Conservation (phyloP, 2,888 invertebrate genomes). For the Ferdinandea cuprea region DNA sequence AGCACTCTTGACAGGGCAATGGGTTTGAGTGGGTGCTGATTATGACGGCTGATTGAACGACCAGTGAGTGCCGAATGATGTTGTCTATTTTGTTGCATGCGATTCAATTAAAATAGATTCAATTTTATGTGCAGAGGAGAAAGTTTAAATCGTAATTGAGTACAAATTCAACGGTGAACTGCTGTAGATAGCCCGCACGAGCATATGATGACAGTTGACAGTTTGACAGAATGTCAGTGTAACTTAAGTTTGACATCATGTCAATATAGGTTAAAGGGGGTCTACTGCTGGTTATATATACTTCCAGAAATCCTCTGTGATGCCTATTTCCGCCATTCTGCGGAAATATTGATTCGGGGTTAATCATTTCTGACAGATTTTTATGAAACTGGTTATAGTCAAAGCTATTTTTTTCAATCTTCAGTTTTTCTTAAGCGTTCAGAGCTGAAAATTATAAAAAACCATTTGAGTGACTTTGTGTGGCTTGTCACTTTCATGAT, state of each 20-base stretch:
- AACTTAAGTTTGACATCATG: neutral
- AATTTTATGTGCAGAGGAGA: neutral
- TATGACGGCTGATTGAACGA: constrained; percentile 45
- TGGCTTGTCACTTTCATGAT: too few relatives aligned
- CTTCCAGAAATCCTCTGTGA: too few relatives aligned
- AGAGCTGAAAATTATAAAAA: too few relatives aligned
- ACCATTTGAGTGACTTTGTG: too few relatives aligned
- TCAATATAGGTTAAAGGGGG: too few relatives aligned
- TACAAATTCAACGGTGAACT: neutral
- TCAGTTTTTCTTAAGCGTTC: too few relatives aligned
- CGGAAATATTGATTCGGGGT: too few relatives aligned
- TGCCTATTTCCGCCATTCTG: too few relatives aligned
- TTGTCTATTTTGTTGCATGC: constrained; percentile 33
- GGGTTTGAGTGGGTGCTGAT: constrained; percentile 2
- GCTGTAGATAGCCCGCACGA: neutral
- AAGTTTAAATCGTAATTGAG: neutral
- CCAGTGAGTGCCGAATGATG: constrained; percentile 37
- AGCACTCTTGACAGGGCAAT: neutral
- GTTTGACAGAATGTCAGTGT: constrained; percentile 10
- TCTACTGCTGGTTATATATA: too few relatives aligned
- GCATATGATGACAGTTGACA: constrained; percentile 13
- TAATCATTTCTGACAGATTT: too few relatives aligned
- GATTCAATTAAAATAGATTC: constrained; percentile 24
- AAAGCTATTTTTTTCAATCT: too few relatives aligned
- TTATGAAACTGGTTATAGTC: too few relatives aligned